These are phyloP conservation scores for Diabrotica balteata DNA, from an alignment of 2,888 invertebrate species.

Conservation along the genomic window DNA sequence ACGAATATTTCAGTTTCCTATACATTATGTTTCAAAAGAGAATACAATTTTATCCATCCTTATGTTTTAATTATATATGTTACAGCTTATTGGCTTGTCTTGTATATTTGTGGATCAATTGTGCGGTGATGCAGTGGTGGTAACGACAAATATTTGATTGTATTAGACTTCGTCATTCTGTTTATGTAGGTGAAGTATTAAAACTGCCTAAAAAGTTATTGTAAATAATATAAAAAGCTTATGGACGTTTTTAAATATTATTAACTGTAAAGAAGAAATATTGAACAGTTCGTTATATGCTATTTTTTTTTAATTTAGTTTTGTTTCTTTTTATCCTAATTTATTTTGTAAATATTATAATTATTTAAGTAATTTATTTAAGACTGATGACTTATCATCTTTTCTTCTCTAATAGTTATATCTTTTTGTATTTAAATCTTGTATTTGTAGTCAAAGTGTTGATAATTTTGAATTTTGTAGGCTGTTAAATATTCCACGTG, in stretches of 20 bases:
- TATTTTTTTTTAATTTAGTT: constrained; percentile 28
- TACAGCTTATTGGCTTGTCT: background rate
- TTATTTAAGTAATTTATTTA: constrained; percentile 55
- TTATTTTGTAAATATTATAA: constrained; percentile 46
- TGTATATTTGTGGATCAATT: constrained; percentile 17
- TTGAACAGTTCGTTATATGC: constrained; percentile 32
- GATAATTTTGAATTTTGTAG: background rate
- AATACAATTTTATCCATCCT: too few relatives aligned
- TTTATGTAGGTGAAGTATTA: constrained; percentile 39
- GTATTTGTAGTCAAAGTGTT: background rate
- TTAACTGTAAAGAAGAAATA: constrained; percentile 35
- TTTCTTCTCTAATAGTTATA: constrained; percentile 46
- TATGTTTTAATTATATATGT: too few relatives aligned
- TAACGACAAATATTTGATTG: constrained; percentile 29
- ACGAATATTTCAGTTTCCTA: too few relatives aligned
- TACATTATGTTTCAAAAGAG: too few relatives aligned
- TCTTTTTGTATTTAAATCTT: constrained; percentile 42
- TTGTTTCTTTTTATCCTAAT: constrained; percentile 31
- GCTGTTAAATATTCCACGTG: too few relatives aligned
- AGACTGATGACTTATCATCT: constrained; percentile 57
- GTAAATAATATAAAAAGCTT: constrained; percentile 40
- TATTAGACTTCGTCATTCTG: constrained; percentile 38
- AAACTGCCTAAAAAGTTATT: constrained; percentile 41
- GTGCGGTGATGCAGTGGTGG: constrained; percentile 25
- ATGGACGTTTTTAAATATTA: constrained; percentile 36